Evolutionary conservation across 37 sponge, comb jelly and placozoan species (phyloP).

Genomic region (Chondrosia reniformis): DNA sequence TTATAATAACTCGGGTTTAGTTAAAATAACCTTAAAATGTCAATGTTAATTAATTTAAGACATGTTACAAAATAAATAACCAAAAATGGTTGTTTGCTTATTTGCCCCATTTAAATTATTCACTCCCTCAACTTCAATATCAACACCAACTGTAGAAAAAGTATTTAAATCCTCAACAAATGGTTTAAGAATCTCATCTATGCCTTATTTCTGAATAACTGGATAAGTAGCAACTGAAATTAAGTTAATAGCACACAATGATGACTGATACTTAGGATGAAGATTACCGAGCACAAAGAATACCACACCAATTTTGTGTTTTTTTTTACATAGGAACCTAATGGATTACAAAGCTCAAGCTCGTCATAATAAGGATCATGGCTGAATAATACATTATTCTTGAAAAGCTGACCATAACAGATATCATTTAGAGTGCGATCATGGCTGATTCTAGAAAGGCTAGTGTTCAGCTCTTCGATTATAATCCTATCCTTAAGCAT

Average conservation of each 20-base stretch:
- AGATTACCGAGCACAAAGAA: conserved; percentile 36
- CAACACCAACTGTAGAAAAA: conserved; percentile 12
- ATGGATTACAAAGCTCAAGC: conserved; percentile 34
- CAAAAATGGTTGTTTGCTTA: too few species aligned
- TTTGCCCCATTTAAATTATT: too few species aligned
- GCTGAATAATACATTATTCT: conserved; percentile 16
- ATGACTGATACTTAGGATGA: conserved; percentile 14
- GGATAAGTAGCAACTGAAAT: conserved; percentile 16
- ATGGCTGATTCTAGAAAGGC: background rate
- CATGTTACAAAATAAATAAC: too few species aligned
- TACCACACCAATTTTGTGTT: conserved; percentile 39
- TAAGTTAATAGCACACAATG: conserved; percentile 10
- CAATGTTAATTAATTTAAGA: too few species aligned
- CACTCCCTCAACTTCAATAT: background rate
- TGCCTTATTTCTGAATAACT: conserved; percentile 35
- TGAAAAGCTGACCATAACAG: conserved; percentile 31
- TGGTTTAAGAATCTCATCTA: conserved; percentile 26
- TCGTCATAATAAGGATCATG: conserved; percentile 47
- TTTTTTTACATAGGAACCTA: conserved; percentile 36
- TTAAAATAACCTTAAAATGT: too few species aligned
- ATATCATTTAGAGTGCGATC: conserved; percentile 26
- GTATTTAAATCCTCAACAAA: conserved; percentile 32
- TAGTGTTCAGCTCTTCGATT: background rate
- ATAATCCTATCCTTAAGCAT: conserved; percentile 22
- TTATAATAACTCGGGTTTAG: too few species aligned